Base-by-base conservation (phyloP, 2,888 invertebrate genomes). In the Agapostemon virescens region DNA sequence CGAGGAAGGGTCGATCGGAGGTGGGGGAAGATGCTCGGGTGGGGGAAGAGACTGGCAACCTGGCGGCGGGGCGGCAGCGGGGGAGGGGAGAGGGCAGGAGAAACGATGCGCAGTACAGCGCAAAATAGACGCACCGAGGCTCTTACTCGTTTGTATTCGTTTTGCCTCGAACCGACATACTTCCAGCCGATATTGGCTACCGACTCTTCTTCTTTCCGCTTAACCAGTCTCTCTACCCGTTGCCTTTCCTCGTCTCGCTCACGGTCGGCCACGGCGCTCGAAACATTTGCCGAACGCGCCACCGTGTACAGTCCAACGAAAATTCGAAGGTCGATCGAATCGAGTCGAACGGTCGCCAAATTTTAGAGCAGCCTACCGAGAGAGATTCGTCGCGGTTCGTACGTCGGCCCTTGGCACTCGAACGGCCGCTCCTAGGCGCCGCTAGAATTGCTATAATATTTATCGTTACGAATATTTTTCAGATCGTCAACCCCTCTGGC, bases 81-180 rank as follows among this genome's bases (percentile, higher is more conserved):
- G 33, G 61, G 33, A 7, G 33, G 11, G 58, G 77, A 69, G 78
- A 52, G 66, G 74, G 69, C n/a, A 36, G 69, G 42, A 61, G 79
- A 55, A 79, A 73, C 61, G 80, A 84, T 84, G 84, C 82, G 82
- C 80, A 74, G 77, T 79, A 79, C 73, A 52, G 82, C 63, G 76
- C 76, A 75, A 85, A 82, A 70, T 81, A 82, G 81, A 82, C 76
- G 73, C 75, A 84, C 64, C 79, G 80, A 74, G 77, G 36, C 36
- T 36, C 79, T 66, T 82, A 72, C 82, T 85, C 82, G 84, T 84
- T 84, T 84, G 80, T 85, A 85, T 83, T 85, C 81, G 67, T 69
- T 79, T 68, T 68, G 68, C 74, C 63, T 71, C 75, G 75, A 42
- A 69, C 36, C 79, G 69, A 79, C 75, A 75, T 75, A 72, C 75